phyloP scores from a whole-genome alignment of 2,797 vertebrate species.

The Propithecus perrieri region DNA sequence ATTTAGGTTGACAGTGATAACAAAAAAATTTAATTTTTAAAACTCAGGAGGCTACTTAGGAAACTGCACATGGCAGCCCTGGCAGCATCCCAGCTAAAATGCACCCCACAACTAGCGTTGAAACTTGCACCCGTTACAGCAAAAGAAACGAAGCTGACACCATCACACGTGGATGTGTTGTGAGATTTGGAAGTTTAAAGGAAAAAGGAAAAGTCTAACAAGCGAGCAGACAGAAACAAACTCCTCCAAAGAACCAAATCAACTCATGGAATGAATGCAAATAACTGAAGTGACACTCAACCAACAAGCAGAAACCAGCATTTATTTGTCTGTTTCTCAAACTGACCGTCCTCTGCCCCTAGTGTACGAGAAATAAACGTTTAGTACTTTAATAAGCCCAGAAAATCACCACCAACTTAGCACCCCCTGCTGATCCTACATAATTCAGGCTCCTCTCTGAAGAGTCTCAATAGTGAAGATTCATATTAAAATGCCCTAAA shows the following conservation, averaged over 20 bases:
- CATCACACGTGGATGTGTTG: rapidly evolving
- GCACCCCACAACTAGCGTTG: not conserved
- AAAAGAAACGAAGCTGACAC: too few species aligned
- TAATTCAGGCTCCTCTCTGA: too few species aligned
- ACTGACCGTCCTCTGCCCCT: not conserved
- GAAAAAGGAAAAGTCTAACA: not conserved
- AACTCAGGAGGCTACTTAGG: not conserved
- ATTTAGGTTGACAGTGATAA: not conserved
- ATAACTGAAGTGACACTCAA: too few species aligned
- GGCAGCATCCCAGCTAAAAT: rapidly evolving
- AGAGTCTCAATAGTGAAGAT: not conserved
- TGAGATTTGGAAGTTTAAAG: not conserved
- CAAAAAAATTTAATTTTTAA: too few species aligned
- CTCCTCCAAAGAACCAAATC: not conserved
- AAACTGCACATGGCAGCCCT: not conserved
- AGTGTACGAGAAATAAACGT: not conserved
- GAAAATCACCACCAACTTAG: not conserved
- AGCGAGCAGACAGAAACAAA: not conserved
- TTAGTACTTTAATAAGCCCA: not conserved
- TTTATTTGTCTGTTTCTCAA: not conserved
- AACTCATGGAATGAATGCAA: rapidly evolving
- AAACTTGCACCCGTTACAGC: not conserved
- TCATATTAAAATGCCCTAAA: not conserved
- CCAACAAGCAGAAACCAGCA: not conserved
- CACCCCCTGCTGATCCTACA: not conserved